phyloP scores from a whole-genome alignment of 2,113 vertebrate species.

The Siniperca knerii region DNA sequence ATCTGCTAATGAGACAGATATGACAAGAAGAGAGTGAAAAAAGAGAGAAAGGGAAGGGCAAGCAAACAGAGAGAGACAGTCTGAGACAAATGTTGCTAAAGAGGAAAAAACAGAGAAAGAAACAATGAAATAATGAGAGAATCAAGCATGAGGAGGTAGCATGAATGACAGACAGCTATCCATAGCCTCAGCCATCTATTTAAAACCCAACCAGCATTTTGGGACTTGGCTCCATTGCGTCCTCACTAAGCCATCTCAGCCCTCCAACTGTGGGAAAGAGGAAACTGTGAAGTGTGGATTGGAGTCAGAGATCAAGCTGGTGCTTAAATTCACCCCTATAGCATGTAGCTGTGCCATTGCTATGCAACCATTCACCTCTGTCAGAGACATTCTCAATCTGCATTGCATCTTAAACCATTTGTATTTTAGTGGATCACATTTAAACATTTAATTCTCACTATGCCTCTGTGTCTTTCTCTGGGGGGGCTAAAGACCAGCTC shows the following conservation, averaged over 20 bases:
- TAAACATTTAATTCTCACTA: slow-evolving; percentile 54
- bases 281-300: slow-evolving; percentile 37
- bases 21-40: background rate
- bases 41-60: slow-evolving; percentile 18
- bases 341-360: slow-evolving; percentile 2
- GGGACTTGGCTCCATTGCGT: slow-evolving; percentile 9
- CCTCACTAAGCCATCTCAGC: slow-evolving; percentile 21
- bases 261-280: slow-evolving; percentile 24
- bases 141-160: background rate
- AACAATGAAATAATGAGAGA: background rate
- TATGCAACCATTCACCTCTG: background rate
- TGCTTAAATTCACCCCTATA: slow-evolving; percentile 43
- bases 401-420: slow-evolving; percentile 38
- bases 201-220: slow-evolving; percentile 37
- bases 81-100: background rate
- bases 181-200: slow-evolving; percentile 11
- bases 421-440: slow-evolving; percentile 30
- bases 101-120: background rate
- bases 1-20: slow-evolving; percentile 41
- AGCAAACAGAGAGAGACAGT: background rate
- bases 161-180: background rate
- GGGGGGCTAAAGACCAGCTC: slow-evolving; percentile 39
- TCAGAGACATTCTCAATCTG: slow-evolving; percentile 21
- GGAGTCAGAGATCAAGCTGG: slow-evolving; percentile 43
- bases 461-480: slow-evolving; percentile 20